phyloP scores from a whole-genome alignment of 2,113 vertebrate species.

The Grallaria varia region DNA sequence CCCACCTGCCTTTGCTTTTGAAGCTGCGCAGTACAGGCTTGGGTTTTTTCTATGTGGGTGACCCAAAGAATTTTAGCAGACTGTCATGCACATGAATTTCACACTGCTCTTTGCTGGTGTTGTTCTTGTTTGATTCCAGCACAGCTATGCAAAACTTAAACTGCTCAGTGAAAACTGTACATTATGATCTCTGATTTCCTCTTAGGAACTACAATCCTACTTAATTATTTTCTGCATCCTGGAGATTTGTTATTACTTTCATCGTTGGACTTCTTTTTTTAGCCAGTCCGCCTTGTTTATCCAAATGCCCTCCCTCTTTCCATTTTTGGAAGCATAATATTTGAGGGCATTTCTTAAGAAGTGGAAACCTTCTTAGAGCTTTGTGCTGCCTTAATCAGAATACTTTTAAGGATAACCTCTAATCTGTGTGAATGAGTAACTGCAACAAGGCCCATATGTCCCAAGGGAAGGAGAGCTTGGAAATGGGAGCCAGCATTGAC shows the following conservation, averaged over 20 bases:
- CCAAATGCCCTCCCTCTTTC: background rate
- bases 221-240: constrained; percentile 38
- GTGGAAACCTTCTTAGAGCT: background rate
- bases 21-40: background rate
- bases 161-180: constrained; percentile 31
- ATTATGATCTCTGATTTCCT: constrained; percentile 55
- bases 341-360: constrained; percentile 43
- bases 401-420: background rate
- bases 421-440: background rate
- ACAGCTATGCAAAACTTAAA: background rate
- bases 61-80: background rate
- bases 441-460: background rate
- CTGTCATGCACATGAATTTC: background rate
- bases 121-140: background rate
- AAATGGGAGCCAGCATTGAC: background rate
- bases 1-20: background rate
- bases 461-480: background rate
- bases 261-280: background rate
- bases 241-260: background rate
- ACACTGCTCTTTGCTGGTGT: background rate
- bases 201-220: constrained; percentile 21
- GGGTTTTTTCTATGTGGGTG: background rate
- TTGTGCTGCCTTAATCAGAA: background rate
- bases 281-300: constrained; percentile 16
- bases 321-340: background rate